Evolutionary conservation across 2,888 invertebrate genomes (phyloP).

Genomic region (Pimpla rufipes): DNA sequence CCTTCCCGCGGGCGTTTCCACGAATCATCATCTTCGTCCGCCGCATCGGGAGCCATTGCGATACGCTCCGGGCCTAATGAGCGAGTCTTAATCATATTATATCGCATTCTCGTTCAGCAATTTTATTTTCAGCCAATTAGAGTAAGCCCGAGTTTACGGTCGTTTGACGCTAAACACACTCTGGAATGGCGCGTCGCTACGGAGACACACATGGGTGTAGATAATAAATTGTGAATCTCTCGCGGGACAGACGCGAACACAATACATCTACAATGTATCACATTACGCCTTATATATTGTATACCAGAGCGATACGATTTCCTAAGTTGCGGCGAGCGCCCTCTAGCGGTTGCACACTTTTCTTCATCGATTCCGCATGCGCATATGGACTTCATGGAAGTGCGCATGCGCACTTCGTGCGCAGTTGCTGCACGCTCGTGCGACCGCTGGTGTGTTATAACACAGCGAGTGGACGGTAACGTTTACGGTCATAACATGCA

Average conservation of each 20-base stretch:
- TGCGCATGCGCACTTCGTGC: not conserved
- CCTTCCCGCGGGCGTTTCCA: constrained; percentile 52
- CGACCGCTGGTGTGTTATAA: not conserved
- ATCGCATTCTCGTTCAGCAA: constrained; percentile 57
- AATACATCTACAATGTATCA: too few species aligned
- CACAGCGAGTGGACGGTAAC: not conserved
- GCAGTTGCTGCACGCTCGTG: not conserved
- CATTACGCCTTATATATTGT: too few species aligned
- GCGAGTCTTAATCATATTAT: constrained; percentile 67
- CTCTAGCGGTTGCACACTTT: too few species aligned
- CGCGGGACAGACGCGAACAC: too few species aligned
- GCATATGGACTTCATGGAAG: too few species aligned
- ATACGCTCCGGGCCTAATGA: constrained; percentile 59
- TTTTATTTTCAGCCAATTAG: constrained; percentile 65
- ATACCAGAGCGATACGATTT: too few species aligned
- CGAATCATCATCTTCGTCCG: constrained; percentile 61
- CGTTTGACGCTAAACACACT: constrained; percentile 33
- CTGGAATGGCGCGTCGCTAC: constrained; percentile 4
- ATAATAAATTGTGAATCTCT: not conserved
- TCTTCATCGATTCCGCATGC: too few species aligned
- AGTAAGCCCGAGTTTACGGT: constrained; percentile 59
- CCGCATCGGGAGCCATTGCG: constrained; percentile 59
- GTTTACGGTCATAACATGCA: not conserved
- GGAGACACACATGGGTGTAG: not conserved
- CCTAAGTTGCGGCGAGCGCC: too few species aligned